phyloP scores from a whole-genome alignment of 2,113 vertebrate species.

The Salvator merianae region DNA sequence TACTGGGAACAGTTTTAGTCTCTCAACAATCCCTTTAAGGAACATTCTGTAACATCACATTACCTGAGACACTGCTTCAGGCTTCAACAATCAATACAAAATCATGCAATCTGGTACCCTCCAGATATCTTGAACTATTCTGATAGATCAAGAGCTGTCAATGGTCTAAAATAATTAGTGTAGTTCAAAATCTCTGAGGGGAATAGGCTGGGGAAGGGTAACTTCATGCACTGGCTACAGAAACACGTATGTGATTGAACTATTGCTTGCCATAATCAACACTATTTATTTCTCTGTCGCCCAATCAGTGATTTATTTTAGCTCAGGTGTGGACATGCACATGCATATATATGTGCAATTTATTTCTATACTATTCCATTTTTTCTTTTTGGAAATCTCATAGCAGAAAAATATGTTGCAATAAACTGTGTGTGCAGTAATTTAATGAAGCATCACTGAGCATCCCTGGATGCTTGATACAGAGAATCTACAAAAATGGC shows the following conservation, averaged over 20 bases:
- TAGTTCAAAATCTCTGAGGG: not conserved
- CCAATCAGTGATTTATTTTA: not conserved
- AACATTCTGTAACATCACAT: not conserved
- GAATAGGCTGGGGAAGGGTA: not conserved
- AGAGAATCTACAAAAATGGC: not conserved
- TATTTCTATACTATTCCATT: not conserved
- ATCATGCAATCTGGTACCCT: not conserved
- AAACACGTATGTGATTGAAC: not conserved
- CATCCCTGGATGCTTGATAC: not conserved
- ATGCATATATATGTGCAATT: too few relatives aligned
- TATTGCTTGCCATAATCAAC: not conserved
- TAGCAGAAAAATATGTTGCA: not conserved
- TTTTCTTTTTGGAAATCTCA: not conserved
- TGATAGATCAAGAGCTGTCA: not conserved
- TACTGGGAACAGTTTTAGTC: not conserved
- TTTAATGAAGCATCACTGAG: not conserved
- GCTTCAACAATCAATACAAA: not conserved
- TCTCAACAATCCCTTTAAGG: not conserved
- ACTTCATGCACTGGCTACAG: not conserved
- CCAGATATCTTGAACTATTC: not conserved
- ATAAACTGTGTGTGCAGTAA: not conserved
- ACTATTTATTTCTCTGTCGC: not conserved
- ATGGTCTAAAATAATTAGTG: not conserved
- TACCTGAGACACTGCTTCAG: not conserved
- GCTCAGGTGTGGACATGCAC: too few relatives aligned